A percentile compares a stretch with the other conserved stretches of the same genome.
Conservation (phyloP, 2,797 vertebrate species). For the Peromyscus attwateri region DNA sequence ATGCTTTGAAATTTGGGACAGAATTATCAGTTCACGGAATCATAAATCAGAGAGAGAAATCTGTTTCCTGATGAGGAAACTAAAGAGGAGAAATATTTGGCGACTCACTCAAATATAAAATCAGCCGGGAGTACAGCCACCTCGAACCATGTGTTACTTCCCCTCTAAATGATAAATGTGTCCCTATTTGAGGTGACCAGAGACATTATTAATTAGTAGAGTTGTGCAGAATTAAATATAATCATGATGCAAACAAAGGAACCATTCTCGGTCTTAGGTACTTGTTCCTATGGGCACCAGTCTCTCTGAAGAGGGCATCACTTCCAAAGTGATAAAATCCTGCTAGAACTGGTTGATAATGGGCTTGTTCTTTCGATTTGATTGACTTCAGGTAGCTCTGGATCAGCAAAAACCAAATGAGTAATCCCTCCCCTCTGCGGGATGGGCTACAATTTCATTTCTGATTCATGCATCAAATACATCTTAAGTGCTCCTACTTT, state of each 20-base stretch:
- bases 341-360: not conserved
- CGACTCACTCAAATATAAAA: not conserved
- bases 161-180: not conserved
- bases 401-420: not conserved
- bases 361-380: not conserved
- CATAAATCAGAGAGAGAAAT: not conserved
- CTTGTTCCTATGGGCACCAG: not conserved
- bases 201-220: not conserved
- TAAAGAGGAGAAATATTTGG: not conserved
- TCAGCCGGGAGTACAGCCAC: not conserved
- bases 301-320: conserved; percentile 9
- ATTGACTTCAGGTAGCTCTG: not conserved
- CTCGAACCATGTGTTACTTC: not conserved
- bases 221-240: not conserved
- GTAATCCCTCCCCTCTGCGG: not conserved
- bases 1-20: not conserved
- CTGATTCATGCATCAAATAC: not conserved
- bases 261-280: not conserved
- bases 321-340: conserved; percentile 31
- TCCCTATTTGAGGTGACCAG: not conserved
- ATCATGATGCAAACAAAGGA: conserved; percentile 33
- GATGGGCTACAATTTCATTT: not conserved
- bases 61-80: conserved; percentile 61
- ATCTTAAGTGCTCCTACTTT: not conserved
- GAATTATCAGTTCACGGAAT: conserved; percentile 10